A percentile compares a stretch with the other conserved stretches of the same genome.
These are phyloP conservation scores for Sinodicranocentrus sp. DNA, from an alignment of 2,888 invertebrate species.

Conservation along the genomic window DNA sequence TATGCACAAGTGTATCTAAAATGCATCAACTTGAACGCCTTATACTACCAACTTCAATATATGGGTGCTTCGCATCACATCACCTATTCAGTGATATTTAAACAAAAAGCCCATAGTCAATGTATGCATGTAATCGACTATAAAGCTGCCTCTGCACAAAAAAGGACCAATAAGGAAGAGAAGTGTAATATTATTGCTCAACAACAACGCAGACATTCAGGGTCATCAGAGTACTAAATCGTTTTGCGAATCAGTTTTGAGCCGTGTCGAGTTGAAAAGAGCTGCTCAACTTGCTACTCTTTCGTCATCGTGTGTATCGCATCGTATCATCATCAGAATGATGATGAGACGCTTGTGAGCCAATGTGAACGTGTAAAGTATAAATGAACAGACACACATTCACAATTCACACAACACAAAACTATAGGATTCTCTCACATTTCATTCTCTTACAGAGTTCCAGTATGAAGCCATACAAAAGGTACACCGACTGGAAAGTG, in stretches of 20 bases:
- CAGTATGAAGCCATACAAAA: too few species aligned
- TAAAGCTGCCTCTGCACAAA: slow-evolving; percentile 34
- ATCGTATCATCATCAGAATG: not conserved
- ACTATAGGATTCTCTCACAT: too few species aligned
- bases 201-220: slow-evolving; percentile 73
- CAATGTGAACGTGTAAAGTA: not conserved
- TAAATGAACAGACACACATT: not conserved
- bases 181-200: slow-evolving; percentile 64
- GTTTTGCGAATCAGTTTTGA: slow-evolving; percentile 54
- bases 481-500: too few species aligned
- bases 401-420: not conserved
- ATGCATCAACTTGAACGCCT: too few species aligned
- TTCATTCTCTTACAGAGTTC: too few species aligned
- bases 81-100: not conserved
- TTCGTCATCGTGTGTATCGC: slow-evolving; percentile 39
- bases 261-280: slow-evolving; percentile 27
- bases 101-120: not conserved
- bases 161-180: slow-evolving; percentile 75
- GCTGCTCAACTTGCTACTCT: slow-evolving; percentile 44
- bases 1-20: too few species aligned
- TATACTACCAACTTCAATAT: too few species aligned
- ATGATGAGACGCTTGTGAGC: too few species aligned
- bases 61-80: slow-evolving; percentile 8
- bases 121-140: too few species aligned
- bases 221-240: slow-evolving; percentile 74